Base-by-base conservation (phyloP, 2,113 vertebrate species). In the Stomatorhinus ivindoensis region DNA sequence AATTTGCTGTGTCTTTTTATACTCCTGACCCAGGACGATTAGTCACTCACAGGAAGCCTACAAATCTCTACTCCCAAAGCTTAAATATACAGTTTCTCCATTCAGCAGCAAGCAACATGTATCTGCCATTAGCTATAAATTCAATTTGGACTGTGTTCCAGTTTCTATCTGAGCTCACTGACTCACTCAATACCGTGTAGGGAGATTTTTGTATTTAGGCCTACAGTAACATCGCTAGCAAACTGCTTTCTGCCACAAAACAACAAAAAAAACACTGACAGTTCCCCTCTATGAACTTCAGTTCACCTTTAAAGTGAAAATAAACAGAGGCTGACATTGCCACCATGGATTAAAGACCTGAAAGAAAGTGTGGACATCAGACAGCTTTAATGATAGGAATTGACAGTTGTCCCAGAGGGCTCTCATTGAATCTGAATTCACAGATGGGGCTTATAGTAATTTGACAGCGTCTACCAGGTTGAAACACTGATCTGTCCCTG, bases 371-470 rank as follows among this genome's bases (percentile, higher is more conserved):
- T 46, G 39, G 3, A 11, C 35, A 47, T 19, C 44, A 44, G 44
- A 10, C 39, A 47, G 39, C 24, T 84, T n/a, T 46, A 46, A 84
- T 84, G 39, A 82, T 82, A 11, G 39, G 76, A 82, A 44, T 82
- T 82, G 76, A 82, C 76, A 82, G 42, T 44, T 82, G 15, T 82
- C 21, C 44, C 82, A 84, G 39, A n/a, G 19, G 42, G 82, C 42
- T 44, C 39, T 84, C 21, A 46, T 42, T 24, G 44, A 83, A 46
- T 46, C 42, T n/a, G 44, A 39, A 47, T 24, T 84, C 82, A 84
- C 82, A 84, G 82, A 46, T 84, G 82, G 82, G 21, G 24, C 82
- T 84, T 39, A 84, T 84, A 46, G 82, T 84, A 47, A 84, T 47
- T 46, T 46, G 82, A 47, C 44, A 46, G 82, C 39, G 7, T 82